Conservation (phyloP, 1,140 invertebrate genomes). For the Procambarus virginalis region DNA sequence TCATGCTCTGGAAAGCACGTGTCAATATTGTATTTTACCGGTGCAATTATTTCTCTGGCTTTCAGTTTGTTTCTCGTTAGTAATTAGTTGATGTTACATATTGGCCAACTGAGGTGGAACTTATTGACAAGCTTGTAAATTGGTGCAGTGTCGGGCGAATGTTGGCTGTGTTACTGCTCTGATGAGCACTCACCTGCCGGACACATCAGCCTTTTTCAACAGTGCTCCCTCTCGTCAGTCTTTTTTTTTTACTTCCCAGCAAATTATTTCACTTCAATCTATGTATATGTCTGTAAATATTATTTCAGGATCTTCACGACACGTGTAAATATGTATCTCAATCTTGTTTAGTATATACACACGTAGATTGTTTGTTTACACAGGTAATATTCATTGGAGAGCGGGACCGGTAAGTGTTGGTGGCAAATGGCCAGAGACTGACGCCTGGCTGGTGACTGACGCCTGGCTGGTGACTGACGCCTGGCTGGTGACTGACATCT, state of each 20-base stretch:
- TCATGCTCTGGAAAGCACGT: no score
- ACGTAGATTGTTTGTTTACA: background rate
- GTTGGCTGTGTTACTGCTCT: background rate
- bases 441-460: no score
- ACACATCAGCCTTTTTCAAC: background rate
- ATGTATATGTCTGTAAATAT: background rate
- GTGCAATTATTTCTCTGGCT: background rate
- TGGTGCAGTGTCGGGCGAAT: background rate
- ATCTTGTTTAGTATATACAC: constrained; percentile 1
- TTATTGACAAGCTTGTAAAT: constrained; percentile 11
- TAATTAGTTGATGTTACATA: background rate
- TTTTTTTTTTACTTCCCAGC: background rate
- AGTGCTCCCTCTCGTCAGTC: background rate
- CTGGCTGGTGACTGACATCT: no score
- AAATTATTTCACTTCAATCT: background rate
- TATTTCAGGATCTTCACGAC: background rate
- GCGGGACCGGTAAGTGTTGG: no score
- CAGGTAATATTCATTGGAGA: no score
- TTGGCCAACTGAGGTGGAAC: background rate
- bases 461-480: no score
- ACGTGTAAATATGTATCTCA: constrained; percentile 4
- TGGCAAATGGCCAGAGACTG: no score
- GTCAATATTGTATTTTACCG: background rate
- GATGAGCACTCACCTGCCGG: background rate
- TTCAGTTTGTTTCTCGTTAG: constrained; percentile 1